Percentiles rank a stretch among this genome's conserved stretches.
phyloP scores from a whole-genome alignment of 2,113 vertebrate species.

The Oreochromis niloticus region DNA sequence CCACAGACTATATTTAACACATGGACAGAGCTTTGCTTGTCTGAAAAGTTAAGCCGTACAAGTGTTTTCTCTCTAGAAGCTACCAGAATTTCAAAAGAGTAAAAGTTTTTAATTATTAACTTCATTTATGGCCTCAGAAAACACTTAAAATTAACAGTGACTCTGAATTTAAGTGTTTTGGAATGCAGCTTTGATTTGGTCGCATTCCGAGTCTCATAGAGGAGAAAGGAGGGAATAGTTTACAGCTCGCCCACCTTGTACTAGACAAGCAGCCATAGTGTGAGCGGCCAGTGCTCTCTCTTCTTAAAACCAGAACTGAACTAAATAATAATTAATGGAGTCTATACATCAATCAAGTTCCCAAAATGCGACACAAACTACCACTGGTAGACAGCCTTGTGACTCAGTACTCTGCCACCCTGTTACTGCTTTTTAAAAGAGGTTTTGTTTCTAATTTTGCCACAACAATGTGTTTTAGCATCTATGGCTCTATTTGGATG shows the following conservation, averaged over 20 bases:
- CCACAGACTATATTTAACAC: neutral
- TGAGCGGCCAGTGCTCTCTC: neutral
- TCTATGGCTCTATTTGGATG: neutral
- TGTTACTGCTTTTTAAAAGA: neutral
- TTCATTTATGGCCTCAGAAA: neutral
- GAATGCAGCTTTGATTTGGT: neutral
- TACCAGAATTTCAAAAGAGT: neutral
- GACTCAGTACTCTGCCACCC: neutral
- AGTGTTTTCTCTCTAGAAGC: neutral
- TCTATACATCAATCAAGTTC: neutral
- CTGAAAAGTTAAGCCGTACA: neutral
- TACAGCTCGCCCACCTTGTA: neutral
- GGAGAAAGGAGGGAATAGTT: neutral
- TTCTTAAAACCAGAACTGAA: neutral
- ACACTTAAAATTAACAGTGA: too few relatives aligned
- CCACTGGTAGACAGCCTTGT: neutral
- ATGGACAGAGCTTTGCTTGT: neutral
- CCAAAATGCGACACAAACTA: neutral
- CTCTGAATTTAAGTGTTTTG: neutral
- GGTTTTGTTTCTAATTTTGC: neutral
- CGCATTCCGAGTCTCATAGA: neutral
- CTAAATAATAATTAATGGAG: neutral
- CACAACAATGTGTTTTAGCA: neutral
- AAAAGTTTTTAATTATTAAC: neutral
- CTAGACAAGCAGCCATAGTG: neutral